Evolutionary conservation across 2,888 invertebrate genomes (phyloP).

Genomic region (Eledone cirrhosa): DNA sequence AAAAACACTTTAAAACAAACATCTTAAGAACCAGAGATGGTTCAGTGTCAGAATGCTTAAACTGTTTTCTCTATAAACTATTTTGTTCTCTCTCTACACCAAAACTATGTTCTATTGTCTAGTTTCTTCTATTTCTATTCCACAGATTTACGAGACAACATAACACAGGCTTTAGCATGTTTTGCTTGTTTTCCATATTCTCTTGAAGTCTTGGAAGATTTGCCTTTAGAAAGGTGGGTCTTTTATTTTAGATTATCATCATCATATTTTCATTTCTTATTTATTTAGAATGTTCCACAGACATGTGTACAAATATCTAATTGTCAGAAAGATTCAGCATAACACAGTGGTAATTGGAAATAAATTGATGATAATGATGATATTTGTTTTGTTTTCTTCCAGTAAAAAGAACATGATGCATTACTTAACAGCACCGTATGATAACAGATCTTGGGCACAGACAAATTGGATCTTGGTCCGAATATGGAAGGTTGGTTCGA

Average conservation of each 20-base stretch:
- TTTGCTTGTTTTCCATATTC: conserved; percentile 80
- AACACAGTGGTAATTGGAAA: too few species aligned
- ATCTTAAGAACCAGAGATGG: too few species aligned
- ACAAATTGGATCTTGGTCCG: conserved; percentile 85
- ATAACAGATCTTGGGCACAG: conserved; percentile 82
- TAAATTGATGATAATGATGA: too few species aligned
- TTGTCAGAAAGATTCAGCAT: too few species aligned
- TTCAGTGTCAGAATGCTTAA: too few species aligned
- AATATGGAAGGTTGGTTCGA: conserved; percentile 75
- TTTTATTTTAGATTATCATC: background rate
- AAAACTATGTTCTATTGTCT: background rate
- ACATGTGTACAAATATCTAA: too few species aligned
- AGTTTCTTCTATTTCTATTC: background rate
- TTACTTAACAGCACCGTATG: conserved; percentile 79
- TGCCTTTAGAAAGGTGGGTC: conserved; percentile 73
- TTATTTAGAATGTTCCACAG: too few species aligned
- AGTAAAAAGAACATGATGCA: conserved; percentile 71
- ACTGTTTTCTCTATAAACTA: too few species aligned
- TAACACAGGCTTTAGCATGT: conserved; percentile 80
- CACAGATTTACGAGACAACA: conserved; percentile 77
- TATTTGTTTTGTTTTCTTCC: conserved; percentile 26
- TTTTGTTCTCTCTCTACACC: background rate
- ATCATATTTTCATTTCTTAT: background rate
- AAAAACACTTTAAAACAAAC: too few species aligned
- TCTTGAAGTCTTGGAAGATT: conserved; percentile 77